These are phyloP conservation scores for Sebastes kiyomatsui DNA, from an alignment of 2,797 vertebrate species.

Conservation along the genomic window DNA sequence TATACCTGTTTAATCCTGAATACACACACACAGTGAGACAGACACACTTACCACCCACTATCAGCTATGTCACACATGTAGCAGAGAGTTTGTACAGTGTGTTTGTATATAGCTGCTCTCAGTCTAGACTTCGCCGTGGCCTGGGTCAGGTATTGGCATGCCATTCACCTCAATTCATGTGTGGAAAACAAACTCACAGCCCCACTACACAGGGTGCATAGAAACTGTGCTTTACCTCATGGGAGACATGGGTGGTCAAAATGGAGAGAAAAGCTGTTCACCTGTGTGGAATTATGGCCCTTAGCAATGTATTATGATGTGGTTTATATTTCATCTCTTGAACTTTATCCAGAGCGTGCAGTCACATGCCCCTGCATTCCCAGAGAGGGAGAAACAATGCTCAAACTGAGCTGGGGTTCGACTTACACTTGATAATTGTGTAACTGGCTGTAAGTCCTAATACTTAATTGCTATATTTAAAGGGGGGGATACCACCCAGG, in stretches of 20 bases:
- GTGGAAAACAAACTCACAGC: slow-evolving; percentile 25
- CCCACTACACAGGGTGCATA: slow-evolving; percentile 18
- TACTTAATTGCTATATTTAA: not conserved
- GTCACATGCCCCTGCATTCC: slow-evolving; percentile 79
- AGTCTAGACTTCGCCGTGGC: slow-evolving; percentile 38
- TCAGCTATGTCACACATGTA: not conserved
- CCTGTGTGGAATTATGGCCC: slow-evolving; percentile 76
- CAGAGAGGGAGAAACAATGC: slow-evolving; percentile 77
- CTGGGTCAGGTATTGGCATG: slow-evolving; percentile 48
- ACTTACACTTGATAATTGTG: slow-evolving; percentile 54
- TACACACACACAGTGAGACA: not conserved
- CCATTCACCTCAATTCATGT: slow-evolving; percentile 50
- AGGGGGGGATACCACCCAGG: slow-evolving; percentile 2
- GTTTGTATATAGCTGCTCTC: slow-evolving; percentile 1
- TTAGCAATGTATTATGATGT: slow-evolving; percentile 80
- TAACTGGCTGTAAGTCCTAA: slow-evolving; percentile 38
- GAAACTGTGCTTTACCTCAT: slow-evolving; percentile 34
- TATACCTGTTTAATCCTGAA: not conserved
- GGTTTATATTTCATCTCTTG: slow-evolving; percentile 84
- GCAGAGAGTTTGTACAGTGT: slow-evolving; percentile 6
- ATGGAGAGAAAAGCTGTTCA: slow-evolving; percentile 69
- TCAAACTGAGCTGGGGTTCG: slow-evolving; percentile 66
- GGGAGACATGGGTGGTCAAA: slow-evolving; percentile 77
- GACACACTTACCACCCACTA: not conserved
- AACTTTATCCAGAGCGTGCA: slow-evolving; percentile 75